Conservation (phyloP, 2,113 vertebrate genomes). For the Phrynosoma platyrhinos region DNA sequence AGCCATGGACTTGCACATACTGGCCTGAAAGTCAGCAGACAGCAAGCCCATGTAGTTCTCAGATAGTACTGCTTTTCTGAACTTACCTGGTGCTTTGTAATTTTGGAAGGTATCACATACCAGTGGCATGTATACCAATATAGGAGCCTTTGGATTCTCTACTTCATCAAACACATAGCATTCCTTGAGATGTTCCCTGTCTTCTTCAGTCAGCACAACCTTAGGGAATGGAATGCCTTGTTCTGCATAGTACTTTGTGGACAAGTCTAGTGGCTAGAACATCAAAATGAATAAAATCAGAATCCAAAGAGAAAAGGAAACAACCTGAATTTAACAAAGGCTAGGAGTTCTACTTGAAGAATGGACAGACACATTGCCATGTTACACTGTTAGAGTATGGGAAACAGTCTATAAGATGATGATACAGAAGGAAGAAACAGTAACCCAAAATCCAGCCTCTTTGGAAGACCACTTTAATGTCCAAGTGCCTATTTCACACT, state of each 20-base stretch:
- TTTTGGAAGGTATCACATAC: slow-evolving; percentile 80
- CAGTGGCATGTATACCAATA: slow-evolving; percentile 79
- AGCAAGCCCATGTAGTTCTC: neutral
- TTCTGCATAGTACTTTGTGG: slow-evolving; percentile 75
- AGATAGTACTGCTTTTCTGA: neutral
- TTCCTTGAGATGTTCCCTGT: slow-evolving; percentile 73
- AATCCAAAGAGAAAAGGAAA: slow-evolving; percentile 4
- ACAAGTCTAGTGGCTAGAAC: slow-evolving; percentile 76
- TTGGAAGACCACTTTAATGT: neutral
- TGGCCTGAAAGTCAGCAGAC: neutral
- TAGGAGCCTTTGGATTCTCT: slow-evolving; percentile 63
- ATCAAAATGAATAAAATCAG: neutral
- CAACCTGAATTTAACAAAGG: slow-evolving; percentile 4
- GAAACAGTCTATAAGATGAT: neutral
- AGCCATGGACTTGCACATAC: neutral
- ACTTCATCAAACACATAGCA: slow-evolving; percentile 78
- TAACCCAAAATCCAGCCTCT: neutral
- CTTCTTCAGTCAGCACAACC: slow-evolving; percentile 63
- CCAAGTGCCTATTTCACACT: neutral
- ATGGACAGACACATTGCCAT: neutral
- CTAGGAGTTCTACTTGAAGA: neutral
- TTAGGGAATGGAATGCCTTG: slow-evolving; percentile 78
- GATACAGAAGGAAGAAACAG: neutral
- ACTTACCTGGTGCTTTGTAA: slow-evolving; percentile 81
- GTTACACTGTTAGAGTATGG: too few species aligned